phyloP scores from a whole-genome alignment of 2,113 vertebrate species.

The Oncorhynchus kisutch region DNA sequence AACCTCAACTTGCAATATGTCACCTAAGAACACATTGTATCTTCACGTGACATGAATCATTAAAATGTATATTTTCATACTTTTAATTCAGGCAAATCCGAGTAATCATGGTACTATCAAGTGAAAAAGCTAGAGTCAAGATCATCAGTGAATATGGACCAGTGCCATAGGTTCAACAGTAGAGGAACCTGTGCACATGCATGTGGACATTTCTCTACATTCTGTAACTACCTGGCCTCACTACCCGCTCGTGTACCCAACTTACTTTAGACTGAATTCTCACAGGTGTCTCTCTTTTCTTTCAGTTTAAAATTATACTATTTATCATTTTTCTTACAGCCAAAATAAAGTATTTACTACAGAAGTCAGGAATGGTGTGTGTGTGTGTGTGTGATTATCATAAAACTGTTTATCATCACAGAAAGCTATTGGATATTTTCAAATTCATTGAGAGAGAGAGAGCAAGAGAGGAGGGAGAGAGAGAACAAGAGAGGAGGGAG shows the following conservation, averaged over 20 bases:
- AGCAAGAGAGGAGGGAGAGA: slow-evolving; percentile 47
- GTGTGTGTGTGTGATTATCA: not conserved
- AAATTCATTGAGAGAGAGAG: not conserved
- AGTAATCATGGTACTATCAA: not conserved
- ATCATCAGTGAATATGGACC: too few species aligned
- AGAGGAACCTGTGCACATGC: too few species aligned
- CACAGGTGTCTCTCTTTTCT: not conserved
- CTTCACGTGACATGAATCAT: not conserved
- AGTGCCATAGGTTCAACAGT: too few species aligned
- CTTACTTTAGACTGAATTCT: not conserved
- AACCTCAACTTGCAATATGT: not conserved
- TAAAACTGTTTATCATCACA: not conserved
- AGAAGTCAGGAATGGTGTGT: slow-evolving; percentile 1
- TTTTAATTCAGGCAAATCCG: not conserved
- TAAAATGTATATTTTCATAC: not conserved
- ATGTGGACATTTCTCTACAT: not conserved
- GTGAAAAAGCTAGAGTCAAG: too few species aligned
- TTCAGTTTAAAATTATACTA: not conserved
- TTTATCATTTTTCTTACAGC: not conserved
- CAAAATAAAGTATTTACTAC: slow-evolving; percentile 7
- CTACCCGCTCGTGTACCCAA: not conserved
- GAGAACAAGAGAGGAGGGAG: slow-evolving; percentile 29
- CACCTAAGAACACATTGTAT: not conserved
- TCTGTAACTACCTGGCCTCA: not conserved
- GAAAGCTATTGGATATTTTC: not conserved